Conservation (phyloP, 2,888 invertebrate species). For the Phragmatobia fuliginosa region DNA sequence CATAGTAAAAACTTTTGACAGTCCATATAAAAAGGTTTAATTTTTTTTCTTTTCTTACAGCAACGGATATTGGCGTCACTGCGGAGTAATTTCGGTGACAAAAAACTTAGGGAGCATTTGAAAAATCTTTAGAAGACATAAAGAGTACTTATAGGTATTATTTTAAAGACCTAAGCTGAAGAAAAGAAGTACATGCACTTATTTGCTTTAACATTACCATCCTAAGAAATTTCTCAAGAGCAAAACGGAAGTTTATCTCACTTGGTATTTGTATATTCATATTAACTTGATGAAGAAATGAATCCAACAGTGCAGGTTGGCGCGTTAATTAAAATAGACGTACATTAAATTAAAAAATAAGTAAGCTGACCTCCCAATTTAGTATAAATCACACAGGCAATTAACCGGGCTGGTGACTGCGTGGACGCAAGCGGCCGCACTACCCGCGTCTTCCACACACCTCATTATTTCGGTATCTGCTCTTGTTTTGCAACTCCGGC, state of each 20-base stretch:
- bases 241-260: neutral
- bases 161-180: neutral
- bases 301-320: conserved; percentile 15
- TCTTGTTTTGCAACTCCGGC: conserved; percentile 68
- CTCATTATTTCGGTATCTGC: conserved; percentile 81
- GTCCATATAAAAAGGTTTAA: too few relatives aligned
- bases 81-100: too few relatives aligned
- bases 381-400: conserved; percentile 53
- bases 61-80: too few relatives aligned
- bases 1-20: too few relatives aligned
- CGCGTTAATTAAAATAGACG: conserved; percentile 48
- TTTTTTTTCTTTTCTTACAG: too few relatives aligned
- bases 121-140: neutral
- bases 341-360: conserved; percentile 42
- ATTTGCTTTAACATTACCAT: neutral
- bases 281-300: conserved; percentile 35
- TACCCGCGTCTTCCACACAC: conserved; percentile 66
- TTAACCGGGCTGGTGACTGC: conserved; percentile 48
- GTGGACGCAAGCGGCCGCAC: conserved; percentile 50
- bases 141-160: neutral
- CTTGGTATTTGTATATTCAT: neutral
- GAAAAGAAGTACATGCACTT: neutral
- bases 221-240: neutral
- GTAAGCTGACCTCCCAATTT: conserved; percentile 46
- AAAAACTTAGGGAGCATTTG: too few relatives aligned